phyloP scores from a whole-genome alignment of 2,113 vertebrate genomes.

The Cyphomyrus discorhynchus region DNA sequence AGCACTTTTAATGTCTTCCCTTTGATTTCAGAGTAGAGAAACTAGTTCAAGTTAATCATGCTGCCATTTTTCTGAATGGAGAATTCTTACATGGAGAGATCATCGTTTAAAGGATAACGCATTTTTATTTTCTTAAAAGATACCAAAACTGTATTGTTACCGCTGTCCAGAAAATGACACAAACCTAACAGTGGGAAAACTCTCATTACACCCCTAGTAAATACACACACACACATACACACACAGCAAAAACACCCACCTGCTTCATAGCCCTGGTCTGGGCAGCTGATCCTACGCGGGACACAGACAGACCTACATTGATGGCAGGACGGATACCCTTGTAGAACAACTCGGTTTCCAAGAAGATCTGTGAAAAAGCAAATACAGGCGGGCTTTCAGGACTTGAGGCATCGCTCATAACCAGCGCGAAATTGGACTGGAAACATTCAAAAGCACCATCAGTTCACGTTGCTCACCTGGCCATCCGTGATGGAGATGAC shows the following conservation, averaged over 20 bases:
- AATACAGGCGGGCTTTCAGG: neutral
- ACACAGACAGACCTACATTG: conserved; percentile 97
- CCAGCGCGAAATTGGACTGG: neutral
- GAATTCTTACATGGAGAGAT: neutral
- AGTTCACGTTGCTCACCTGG: conserved; percentile 63
- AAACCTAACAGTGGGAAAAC: neutral
- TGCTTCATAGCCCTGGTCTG: conserved; percentile 99
- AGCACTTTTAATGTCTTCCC: neutral
- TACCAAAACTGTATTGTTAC: neutral
- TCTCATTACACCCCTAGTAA: neutral
- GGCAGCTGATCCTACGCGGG: conserved; percentile 94
- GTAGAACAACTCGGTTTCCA: conserved; percentile 98
- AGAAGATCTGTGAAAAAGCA: conserved; percentile 74
- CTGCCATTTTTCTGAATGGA: neutral
- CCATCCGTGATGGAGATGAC: conserved; percentile 98
- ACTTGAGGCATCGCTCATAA: neutral
- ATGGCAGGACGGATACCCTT: conserved; percentile 98
- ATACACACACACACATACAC: neutral
- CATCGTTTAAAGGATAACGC: too few species aligned
- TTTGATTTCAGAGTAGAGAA: neutral
- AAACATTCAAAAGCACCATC: neutral
- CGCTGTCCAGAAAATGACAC: neutral
- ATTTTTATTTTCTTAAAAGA: neutral
- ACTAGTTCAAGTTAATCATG: neutral
- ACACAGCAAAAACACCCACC: conserved; percentile 47